These are phyloP conservation scores for Neomonachus schauinslandi DNA, from an alignment of 2,113 vertebrate species.

Conservation along the genomic window DNA sequence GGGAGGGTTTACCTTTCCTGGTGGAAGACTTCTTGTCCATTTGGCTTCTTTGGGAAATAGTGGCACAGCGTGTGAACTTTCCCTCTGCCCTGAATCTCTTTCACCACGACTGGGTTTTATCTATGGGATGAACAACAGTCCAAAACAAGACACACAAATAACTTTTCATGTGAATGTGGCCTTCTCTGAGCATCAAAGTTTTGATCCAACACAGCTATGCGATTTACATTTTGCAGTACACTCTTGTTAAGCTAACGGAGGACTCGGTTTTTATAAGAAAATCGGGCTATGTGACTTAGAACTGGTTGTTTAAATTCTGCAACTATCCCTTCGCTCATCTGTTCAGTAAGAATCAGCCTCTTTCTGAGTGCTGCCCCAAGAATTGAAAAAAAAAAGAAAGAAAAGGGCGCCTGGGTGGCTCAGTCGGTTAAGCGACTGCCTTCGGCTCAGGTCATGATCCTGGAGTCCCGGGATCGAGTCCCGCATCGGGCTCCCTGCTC, in stretches of 20 bases:
- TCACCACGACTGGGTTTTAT: neutral
- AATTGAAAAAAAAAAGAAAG: no score
- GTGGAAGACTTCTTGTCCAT: conserved; percentile 63
- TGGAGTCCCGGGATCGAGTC: no score
- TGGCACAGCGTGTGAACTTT: neutral
- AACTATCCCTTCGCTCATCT: neutral
- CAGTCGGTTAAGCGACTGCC: no score
- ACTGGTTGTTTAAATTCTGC: neutral
- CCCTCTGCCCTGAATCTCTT: neutral
- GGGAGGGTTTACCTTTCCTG: conserved; percentile 53
- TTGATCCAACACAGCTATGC: neutral
- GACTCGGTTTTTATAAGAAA: neutral
- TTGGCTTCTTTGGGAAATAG: conserved; percentile 36
- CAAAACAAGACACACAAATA: neutral
- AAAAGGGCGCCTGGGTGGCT: no score
- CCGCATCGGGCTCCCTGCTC: no score
- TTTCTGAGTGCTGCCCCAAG: neutral
- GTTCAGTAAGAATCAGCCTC: neutral
- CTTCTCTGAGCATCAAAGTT: neutral
- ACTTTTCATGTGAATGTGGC: no score
- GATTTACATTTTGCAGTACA: neutral
- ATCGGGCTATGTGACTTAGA: neutral
- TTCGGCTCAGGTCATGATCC: no score
- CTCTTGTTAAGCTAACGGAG: neutral
- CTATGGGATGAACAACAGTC: conserved; percentile 35